phyloP scores from a whole-genome alignment of 2,113 vertebrate genomes.

The Muscicapa adusta region DNA sequence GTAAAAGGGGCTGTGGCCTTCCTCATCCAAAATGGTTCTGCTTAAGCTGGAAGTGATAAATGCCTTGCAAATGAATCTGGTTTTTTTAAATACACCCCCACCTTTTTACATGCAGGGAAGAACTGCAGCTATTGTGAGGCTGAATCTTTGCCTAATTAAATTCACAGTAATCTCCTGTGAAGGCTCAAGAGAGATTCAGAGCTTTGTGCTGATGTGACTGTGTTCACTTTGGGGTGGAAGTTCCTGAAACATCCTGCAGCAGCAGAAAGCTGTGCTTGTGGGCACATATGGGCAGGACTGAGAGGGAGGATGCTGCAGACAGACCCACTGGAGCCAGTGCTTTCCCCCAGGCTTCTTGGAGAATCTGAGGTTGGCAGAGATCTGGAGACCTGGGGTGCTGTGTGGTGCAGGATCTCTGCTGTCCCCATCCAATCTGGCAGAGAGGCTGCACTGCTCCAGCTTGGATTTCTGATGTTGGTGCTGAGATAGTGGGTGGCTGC shows the following conservation, averaged over 20 bases:
- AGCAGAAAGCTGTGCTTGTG: neutral
- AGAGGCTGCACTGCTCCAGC: neutral
- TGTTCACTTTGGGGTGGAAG: neutral
- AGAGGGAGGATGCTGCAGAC: neutral
- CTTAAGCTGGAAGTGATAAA: neutral
- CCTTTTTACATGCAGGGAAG: neutral
- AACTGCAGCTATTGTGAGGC: neutral
- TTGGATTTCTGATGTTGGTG: neutral
- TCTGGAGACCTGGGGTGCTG: neutral
- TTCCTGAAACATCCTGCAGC: neutral
- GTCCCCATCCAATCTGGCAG: neutral
- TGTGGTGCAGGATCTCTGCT: neutral
- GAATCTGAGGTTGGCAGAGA: neutral
- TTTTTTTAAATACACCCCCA: neutral
- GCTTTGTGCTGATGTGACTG: neutral
- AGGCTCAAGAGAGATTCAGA: neutral
- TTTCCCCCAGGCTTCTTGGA: neutral
- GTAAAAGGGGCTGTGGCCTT: neutral
- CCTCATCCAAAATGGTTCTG: neutral
- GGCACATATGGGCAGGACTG: neutral
- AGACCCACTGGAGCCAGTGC: neutral
- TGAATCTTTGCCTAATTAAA: slow-evolving; percentile 12
- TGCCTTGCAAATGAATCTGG: neutral
- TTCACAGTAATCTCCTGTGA: neutral
- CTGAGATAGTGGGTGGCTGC: neutral